Evolutionary conservation across 2,888 invertebrate genomes (phyloP).

Genomic region (Pelosia muscerda): DNA sequence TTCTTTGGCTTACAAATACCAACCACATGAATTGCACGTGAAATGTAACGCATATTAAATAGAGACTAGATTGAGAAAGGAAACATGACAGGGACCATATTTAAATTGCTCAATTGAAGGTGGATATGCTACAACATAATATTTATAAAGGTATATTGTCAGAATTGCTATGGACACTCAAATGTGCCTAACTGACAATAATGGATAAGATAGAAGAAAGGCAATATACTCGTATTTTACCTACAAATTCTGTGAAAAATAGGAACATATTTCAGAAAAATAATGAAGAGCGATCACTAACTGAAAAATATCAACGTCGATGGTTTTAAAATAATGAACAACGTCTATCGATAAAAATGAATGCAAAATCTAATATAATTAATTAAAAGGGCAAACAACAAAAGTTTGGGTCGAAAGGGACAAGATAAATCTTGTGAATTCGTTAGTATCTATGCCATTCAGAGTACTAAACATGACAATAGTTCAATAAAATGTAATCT

Average conservation of each 20-base stretch:
- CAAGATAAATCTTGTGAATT: background rate
- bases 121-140: no score
- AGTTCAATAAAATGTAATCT: background rate
- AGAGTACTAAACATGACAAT: background rate
- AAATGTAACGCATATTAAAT: constrained; percentile 30
- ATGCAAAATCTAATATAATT: background rate
- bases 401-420: no score
- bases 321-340: background rate
- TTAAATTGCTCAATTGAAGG: no score
- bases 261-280: background rate
- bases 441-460: no score
- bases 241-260: background rate
- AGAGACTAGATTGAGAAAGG: constrained; percentile 49
- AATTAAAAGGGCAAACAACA: no score
- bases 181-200: background rate
- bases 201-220: background rate
- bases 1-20: constrained; percentile 3
- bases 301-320: background rate
- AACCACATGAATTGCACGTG: background rate
- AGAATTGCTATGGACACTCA: background rate
- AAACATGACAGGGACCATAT: background rate
- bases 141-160: no score
- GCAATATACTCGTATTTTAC: no score
- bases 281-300: background rate
- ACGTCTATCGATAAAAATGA: no score